Evolutionary conservation across 2,797 vertebrate genomes (phyloP), one percentile per base, ranked within the genome.

Genomic region (Euthynnus affinis): DNA sequence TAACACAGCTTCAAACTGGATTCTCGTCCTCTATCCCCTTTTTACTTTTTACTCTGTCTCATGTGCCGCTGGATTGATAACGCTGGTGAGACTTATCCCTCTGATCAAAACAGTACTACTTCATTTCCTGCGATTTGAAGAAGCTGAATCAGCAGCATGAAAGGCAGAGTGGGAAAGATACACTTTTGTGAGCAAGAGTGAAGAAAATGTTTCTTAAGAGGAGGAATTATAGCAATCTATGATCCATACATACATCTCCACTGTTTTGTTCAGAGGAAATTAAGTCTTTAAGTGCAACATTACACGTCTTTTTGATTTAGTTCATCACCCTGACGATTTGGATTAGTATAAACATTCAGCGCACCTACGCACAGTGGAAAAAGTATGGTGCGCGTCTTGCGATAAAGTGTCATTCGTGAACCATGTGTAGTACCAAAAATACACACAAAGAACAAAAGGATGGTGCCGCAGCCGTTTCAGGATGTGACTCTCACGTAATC

Each of bases 121-220:
- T 46, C 1, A 68, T 78, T 81, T 65, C 51, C 76, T 78, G 32
- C 40, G n/a, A 63, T 18, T 3, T 48, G 29, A 0, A 71, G 18
- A 6, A 42, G 49, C 34, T 66, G 55, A 56, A 37, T 49, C 34
- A 73, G 80, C 72, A 61, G 71, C 20, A 56, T 3, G 1, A 57
- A 40, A 51, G 56, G 6, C 67, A 25, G 55, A 22, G 13, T 48
- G 44, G 57, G 60, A 55, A 37, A 25, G 7, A 58, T 4, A 42
- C 29, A 17, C 9, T 17, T 29, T 59, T 37, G n/a, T 70, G 13
- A 32, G 25, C 13, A 46, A 46, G 8, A 1, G 3, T 12, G 9
- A 32, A 64, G 23, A 52, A 71, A 78, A 29, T 15, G 5, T 6
- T 10, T n/a, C 34, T 71, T 18, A 32, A 56, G 42, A 32, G 42